These are phyloP conservation scores for Belgica antarctica DNA, from an alignment of 2,888 invertebrate species.

Conservation along the genomic window DNA sequence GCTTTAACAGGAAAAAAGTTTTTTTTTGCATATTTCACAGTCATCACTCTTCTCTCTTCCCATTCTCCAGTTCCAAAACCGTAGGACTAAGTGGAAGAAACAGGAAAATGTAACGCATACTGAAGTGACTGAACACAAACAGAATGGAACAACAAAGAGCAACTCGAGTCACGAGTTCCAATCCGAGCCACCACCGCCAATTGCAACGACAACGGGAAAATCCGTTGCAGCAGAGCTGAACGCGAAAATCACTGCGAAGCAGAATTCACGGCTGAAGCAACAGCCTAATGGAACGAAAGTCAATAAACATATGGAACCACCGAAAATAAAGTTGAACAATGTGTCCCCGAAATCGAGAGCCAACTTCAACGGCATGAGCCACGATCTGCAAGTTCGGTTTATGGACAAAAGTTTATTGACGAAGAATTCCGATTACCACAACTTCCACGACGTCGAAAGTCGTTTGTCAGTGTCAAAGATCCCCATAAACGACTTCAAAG, in stretches of 20 bases:
- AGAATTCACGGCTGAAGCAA: slow-evolving; percentile 52
- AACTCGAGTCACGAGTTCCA: slow-evolving; percentile 2
- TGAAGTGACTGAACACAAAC: slow-evolving; percentile 79
- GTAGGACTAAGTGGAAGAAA: slow-evolving; percentile 69
- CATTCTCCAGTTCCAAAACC: slow-evolving; percentile 54
- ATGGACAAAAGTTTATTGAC: slow-evolving; percentile 44
- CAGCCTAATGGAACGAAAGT: slow-evolving; percentile 25
- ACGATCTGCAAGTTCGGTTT: neutral
- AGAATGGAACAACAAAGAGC: slow-evolving; percentile 37
- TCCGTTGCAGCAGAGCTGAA: slow-evolving; percentile 48
- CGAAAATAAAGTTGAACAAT: slow-evolving; percentile 48
- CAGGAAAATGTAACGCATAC: slow-evolving; percentile 88
- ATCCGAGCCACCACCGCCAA: neutral
- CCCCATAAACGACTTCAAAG: slow-evolving; percentile 48
- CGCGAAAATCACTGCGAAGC: slow-evolving; percentile 52
- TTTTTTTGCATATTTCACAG: neutral
- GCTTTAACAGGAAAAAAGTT: neutral
- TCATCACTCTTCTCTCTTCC: neutral
- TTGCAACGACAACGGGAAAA: slow-evolving; percentile 22
- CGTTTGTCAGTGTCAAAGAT: slow-evolving; percentile 53
- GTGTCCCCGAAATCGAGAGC: neutral
- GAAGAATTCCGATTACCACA: slow-evolving; percentile 46
- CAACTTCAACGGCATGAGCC: neutral
- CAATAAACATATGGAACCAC: slow-evolving; percentile 35
- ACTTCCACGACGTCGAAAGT: slow-evolving; percentile 52